Evolutionary conservation across 2,797 vertebrate genomes (phyloP), one percentile per base, ranked within the genome.

Genomic region (Eutrigla gurnardus): DNA sequence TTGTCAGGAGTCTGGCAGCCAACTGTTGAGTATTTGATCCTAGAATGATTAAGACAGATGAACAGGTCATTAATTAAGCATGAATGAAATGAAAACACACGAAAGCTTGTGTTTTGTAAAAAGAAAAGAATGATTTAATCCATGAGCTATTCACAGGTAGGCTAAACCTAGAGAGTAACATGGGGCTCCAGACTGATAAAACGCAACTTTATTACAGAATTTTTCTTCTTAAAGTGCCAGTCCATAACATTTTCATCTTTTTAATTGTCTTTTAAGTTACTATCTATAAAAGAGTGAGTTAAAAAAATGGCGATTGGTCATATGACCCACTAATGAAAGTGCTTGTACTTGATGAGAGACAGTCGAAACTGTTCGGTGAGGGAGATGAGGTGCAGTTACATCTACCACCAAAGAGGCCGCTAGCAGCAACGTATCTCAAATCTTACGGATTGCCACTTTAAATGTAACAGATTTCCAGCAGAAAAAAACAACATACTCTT

Each of bases 31-130:
- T 15, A 57, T 65, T 36, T 43, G 1, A 59, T 17, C 43, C 12
- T 25, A 25, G 25, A 25, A 25, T 59, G 32, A 62, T 58, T 54
- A 47, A 13, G 7, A 66, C 7, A 42, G 8, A 70, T n/a, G 25
- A 73, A 64, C 6, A 4, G 2, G 60, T 70, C 39, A 67, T 75
- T 65, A 55, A 66, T 72, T 32, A 62, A 58, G 33, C 18, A 4
- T n/a, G 18, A 39, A 59, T 72, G 8, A 77, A 78, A 62, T 43
- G 2, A 65, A 47, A 65, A 33, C 4, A 2, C 49, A 12, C 15
- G 14, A 54, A 35, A 40, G 11, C 6, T 1, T 0, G 6, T 39
- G 42, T 43, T 14, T 65, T 7, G 46, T 65, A 39, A 33, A 85
- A 64, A 60, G 0, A 55, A 71, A 64, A 7, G 0, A n/a, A 58